These are phyloP conservation scores for Euphonia xanthogaster DNA, from an alignment of 2,797 vertebrate genomes.

Conservation along the genomic window DNA sequence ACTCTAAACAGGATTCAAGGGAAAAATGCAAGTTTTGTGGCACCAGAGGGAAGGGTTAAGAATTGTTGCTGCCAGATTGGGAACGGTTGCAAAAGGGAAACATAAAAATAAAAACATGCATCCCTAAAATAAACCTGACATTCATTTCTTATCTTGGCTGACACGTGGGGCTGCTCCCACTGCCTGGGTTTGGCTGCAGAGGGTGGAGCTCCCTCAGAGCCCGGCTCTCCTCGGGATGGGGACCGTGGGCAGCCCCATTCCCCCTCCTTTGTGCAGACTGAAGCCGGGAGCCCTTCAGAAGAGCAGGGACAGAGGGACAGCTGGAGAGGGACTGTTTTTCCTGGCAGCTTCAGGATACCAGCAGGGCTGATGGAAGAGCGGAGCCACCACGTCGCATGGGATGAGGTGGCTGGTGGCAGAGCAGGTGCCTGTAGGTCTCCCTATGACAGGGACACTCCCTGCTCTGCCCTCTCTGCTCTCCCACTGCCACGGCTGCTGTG, in stretches of 20 bases:
- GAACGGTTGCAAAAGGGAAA: background rate
- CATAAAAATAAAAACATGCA: background rate
- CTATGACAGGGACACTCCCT: background rate
- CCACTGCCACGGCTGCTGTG: background rate
- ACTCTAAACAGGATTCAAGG: background rate
- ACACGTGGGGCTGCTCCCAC: background rate
- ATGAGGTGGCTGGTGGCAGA: background rate
- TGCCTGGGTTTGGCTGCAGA: background rate
- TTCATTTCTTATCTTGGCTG: background rate
- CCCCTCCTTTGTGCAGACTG: background rate
- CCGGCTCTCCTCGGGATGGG: fast-evolving
- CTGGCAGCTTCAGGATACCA: fast-evolving
- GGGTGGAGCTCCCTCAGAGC: background rate
- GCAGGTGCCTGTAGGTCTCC: background rate
- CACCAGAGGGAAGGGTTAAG: background rate
- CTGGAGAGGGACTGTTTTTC: background rate
- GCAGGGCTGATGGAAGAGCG: fast-evolving
- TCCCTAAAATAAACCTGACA: slow-evolving; percentile 16
- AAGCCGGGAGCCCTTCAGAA: background rate
- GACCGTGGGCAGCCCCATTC: fast-evolving
- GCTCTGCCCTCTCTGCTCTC: background rate
- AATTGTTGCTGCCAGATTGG: background rate
- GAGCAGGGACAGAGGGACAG: background rate
- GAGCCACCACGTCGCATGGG: fast-evolving
- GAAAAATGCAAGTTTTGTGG: background rate